phyloP scores from a whole-genome alignment of 1,140 invertebrate species.

The Eufriesea mexicana region DNA sequence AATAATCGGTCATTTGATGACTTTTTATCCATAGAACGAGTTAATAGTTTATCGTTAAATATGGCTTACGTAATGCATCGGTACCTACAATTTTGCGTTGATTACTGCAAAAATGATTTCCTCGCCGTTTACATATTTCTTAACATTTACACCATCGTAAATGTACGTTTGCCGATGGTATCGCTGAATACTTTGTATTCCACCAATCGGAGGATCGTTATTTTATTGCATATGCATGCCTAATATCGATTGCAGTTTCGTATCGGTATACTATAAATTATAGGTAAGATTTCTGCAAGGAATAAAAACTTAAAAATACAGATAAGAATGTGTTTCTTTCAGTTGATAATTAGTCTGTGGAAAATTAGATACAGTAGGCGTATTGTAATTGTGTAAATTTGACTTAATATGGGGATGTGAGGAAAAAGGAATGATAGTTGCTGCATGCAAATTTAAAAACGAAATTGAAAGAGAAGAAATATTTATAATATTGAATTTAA shows the following conservation, averaged over 20 bases:
- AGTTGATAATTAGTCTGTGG: too few species aligned
- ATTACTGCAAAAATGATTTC: slow-evolving; percentile 3
- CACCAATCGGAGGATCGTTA: neutral
- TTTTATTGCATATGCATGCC: neutral
- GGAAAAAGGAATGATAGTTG: too few species aligned
- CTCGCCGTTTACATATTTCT: neutral
- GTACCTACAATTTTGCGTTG: neutral
- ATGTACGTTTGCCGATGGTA: neutral
- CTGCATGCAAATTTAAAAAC: too few species aligned
- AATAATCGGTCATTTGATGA: too few species aligned
- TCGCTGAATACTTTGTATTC: neutral
- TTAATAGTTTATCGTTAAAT: neutral
- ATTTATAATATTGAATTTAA: too few species aligned
- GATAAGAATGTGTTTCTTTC: neutral
- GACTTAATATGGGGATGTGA: too few species aligned
- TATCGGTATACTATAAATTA: neutral
- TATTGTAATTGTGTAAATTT: too few species aligned
- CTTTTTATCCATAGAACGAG: neutral
- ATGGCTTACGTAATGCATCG: slow-evolving; percentile 25
- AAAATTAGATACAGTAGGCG: too few species aligned
- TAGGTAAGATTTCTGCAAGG: neutral
- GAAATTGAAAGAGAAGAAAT: too few species aligned
- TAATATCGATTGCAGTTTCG: neutral
- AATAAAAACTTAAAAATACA: neutral
- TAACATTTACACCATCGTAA: slow-evolving; percentile 9